Conservation (phyloP, 2,888 invertebrate genomes). For the Eupithecia insigniata region DNA sequence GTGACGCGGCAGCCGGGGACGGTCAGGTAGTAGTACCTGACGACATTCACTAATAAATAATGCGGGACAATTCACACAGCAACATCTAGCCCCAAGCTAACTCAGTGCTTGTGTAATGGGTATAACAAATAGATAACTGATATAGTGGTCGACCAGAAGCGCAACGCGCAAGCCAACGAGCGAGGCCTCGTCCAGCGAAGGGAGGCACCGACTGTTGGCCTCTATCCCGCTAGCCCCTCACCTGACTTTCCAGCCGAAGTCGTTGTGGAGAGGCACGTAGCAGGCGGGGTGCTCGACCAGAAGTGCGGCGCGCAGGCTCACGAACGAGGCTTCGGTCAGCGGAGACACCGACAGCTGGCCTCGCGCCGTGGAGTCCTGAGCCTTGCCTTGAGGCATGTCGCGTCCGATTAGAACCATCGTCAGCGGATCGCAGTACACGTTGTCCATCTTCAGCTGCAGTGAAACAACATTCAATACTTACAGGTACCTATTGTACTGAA, state of each 20-base stretch:
- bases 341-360: slow-evolving; percentile 18
- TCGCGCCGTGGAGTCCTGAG: slow-evolving; percentile 15
- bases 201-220: neutral
- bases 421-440: slow-evolving; percentile 34
- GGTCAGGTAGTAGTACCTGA: slow-evolving; percentile 68
- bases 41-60: neutral
- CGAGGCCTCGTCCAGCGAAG: slow-evolving; percentile 42
- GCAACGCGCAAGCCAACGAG: slow-evolving; percentile 52
- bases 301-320: slow-evolving; percentile 58
- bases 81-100: neutral
- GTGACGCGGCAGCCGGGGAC: slow-evolving; percentile 54
- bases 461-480: neutral
- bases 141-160: slow-evolving; percentile 58
- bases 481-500: neutral
- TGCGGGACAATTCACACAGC: neutral
- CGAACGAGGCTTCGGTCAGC: slow-evolving; percentile 43
- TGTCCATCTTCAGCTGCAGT: slow-evolving; percentile 47
- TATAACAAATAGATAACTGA: neutral
- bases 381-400: slow-evolving; percentile 30
- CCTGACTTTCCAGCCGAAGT: slow-evolving; percentile 72
- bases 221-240: slow-evolving; percentile 38
- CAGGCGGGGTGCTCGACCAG: slow-evolving; percentile 64
- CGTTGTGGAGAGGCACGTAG: slow-evolving; percentile 72
- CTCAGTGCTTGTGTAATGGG: neutral
- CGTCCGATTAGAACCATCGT: slow-evolving; percentile 57